phyloP scores from a whole-genome alignment of 2,113 vertebrate genomes.

The Poeciliopsis turrubarensis region DNA sequence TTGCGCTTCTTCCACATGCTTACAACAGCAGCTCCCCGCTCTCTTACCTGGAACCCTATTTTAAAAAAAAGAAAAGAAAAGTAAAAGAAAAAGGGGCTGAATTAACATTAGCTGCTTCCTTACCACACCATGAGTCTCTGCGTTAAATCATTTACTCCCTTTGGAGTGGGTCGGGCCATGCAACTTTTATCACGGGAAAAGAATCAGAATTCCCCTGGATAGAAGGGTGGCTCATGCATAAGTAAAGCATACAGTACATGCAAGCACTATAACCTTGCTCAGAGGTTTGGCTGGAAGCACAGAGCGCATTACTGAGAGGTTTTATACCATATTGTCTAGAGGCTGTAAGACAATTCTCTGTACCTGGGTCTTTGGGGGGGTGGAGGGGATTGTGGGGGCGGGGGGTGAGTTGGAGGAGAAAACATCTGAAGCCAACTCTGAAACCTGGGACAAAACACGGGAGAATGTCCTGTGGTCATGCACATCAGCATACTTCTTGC shows the following conservation, averaged over 20 bases:
- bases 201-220: conserved; percentile 76
- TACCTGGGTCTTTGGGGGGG: conserved; percentile 31
- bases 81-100: conserved; percentile 50
- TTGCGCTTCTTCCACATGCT: conserved; percentile 1
- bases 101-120: conserved; percentile 75
- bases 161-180: conserved; percentile 69
- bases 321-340: conserved; percentile 64
- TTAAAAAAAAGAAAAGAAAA: conserved; percentile 30
- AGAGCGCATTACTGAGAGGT: conserved; percentile 62
- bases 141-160: conserved; percentile 76
- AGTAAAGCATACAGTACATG: conserved; percentile 71
- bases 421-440: conserved; percentile 27
- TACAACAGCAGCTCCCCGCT: conserved; percentile 20
- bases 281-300: conserved; percentile 62
- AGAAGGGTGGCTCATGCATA: conserved; percentile 76
- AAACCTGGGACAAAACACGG: conserved; percentile 40
- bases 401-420: conserved; percentile 16
- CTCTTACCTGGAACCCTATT: conserved; percentile 52
- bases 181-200: conserved; percentile 78
- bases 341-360: conserved; percentile 39
- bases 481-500: conserved; percentile 38
- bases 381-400: neutral
- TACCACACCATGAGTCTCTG: conserved; percentile 52
- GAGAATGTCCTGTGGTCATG: conserved; percentile 59
- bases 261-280: conserved; percentile 74